Evolutionary conservation across 2,888 invertebrate genomes (phyloP).

Genomic region (Ashinkailepas kermadecensis): DNA sequence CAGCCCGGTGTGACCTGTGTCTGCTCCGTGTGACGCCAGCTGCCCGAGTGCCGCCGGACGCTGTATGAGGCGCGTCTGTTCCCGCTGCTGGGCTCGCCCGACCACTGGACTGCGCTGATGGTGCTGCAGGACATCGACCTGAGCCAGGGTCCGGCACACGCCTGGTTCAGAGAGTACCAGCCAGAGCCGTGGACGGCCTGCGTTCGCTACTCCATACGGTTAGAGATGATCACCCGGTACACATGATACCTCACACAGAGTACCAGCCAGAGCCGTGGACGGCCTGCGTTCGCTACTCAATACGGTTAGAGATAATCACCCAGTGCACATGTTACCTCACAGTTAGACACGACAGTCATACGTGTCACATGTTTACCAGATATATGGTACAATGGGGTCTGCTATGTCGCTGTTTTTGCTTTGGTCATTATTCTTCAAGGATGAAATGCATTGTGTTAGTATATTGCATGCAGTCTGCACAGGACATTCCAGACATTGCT

Average conservation of each 20-base stretch:
- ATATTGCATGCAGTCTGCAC: too few relatives aligned
- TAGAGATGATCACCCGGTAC: background rate
- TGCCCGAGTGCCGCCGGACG: background rate
- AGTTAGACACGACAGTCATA: background rate
- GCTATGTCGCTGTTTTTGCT: too few relatives aligned
- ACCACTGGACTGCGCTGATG: conserved; percentile 18
- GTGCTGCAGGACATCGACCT: conserved; percentile 16
- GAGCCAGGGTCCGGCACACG: background rate
- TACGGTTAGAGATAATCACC: background rate
- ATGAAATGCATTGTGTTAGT: too few relatives aligned
- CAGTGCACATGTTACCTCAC: too few relatives aligned
- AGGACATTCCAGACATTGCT: too few relatives aligned
- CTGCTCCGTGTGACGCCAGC: background rate
- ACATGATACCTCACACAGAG: background rate
- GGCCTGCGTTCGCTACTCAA: background rate
- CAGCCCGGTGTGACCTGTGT: too few relatives aligned
- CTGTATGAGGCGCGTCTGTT: conserved; percentile 16
- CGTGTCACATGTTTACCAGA: too few relatives aligned
- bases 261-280: background rate
- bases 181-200: background rate
- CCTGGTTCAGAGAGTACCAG: background rate
- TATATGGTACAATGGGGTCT: too few relatives aligned
- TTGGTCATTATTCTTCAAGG: too few relatives aligned
- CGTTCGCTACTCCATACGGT: background rate
- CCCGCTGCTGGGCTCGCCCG: conserved; percentile 3